These are phyloP conservation scores for Planococcus citri DNA, from an alignment of 1,140 invertebrate species.

Conservation along the genomic window DNA sequence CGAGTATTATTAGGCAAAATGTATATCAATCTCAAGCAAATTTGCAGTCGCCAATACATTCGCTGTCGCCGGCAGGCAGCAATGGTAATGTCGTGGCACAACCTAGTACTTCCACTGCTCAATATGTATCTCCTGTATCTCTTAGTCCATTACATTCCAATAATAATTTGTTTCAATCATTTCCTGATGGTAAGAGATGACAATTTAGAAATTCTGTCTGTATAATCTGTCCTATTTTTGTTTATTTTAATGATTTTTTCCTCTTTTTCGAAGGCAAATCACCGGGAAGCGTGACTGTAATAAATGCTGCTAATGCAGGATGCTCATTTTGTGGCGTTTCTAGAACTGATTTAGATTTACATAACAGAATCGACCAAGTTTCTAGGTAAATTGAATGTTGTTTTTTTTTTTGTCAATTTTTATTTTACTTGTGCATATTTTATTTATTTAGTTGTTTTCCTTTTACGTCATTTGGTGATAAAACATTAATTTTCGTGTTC, in stretches of 20 bases:
- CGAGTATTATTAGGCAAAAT: not conserved
- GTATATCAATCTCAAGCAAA: not conserved
- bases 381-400: not conserved
- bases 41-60: not conserved
- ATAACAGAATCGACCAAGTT: slow-evolving; percentile 6
- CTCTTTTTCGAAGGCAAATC: not conserved
- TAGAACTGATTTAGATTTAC: not conserved
- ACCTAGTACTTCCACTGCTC: not conserved
- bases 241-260: not conserved
- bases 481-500: not conserved
- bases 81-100: not conserved
- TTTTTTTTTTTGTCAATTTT: too few species aligned
- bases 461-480: too few species aligned
- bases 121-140: slow-evolving; percentile 7
- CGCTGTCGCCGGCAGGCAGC: not conserved
- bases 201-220: too few species aligned
- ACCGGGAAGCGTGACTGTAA: not conserved
- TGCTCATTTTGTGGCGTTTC: not conserved
- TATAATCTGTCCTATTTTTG: too few species aligned
- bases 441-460: too few species aligned
- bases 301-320: not conserved
- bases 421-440: too few species aligned
- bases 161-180: not conserved
- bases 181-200: not conserved
- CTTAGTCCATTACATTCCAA: slow-evolving; percentile 16